phyloP scores from a whole-genome alignment of 2,888 invertebrate genomes.

The Rotaria socialis region DNA sequence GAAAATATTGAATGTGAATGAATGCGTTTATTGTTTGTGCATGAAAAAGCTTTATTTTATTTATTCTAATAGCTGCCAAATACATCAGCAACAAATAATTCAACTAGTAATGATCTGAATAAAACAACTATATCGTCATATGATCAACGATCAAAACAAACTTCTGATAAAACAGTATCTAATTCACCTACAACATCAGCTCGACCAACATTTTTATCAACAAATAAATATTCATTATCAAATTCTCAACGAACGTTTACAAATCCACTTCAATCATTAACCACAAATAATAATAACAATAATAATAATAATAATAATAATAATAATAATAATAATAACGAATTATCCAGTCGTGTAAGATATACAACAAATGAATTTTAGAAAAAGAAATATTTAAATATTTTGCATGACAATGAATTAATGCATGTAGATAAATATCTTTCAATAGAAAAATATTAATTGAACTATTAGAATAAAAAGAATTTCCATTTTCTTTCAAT shows the following conservation, averaged over 20 bases:
- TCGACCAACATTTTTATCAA: background rate
- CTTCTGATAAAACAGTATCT: background rate
- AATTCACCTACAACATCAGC: background rate
- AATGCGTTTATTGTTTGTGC: conserved; percentile 6
- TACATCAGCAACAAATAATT: background rate
- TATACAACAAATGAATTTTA: background rate
- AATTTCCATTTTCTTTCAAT: background rate
- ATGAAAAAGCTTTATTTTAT: background rate
- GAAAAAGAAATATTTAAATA: background rate
- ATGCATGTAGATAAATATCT: background rate
- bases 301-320: too few relatives aligned
- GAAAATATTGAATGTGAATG: background rate
- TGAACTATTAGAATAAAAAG: background rate
- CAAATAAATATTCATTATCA: conserved; percentile 17
- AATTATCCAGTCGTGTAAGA: background rate
- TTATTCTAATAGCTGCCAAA: background rate
- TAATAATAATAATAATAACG: background rate
- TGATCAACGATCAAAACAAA: background rate
- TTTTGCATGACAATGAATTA: background rate
- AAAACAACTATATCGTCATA: background rate
- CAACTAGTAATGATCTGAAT: background rate
- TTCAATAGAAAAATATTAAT: background rate
- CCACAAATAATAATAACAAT: background rate
- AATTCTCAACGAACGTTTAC: background rate
- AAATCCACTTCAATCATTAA: conserved; percentile 36